A percentile compares a stretch with the other conserved stretches of the same genome.
These are phyloP conservation scores for Lepus townsendii DNA, from an alignment of 2,797 vertebrate species.

Conservation along the genomic window DNA sequence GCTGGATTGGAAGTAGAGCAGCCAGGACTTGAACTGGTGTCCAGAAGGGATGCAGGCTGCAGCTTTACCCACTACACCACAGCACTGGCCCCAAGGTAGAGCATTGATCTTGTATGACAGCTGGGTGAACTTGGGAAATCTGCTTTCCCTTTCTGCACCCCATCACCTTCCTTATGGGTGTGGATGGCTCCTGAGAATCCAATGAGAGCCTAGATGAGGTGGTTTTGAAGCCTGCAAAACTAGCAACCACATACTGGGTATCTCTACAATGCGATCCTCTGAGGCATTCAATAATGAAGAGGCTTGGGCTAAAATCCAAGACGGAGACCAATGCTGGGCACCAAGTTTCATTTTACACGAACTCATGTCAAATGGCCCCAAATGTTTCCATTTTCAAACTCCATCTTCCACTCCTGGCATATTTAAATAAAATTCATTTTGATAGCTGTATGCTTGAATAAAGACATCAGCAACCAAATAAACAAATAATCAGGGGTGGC, in stretches of 20 bases:
- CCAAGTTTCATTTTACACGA: constrained; percentile 46
- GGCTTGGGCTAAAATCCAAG: constrained; percentile 23
- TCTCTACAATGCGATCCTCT: background rate
- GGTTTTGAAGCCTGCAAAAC: background rate
- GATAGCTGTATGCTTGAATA: constrained; percentile 61
- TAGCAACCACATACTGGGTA: background rate
- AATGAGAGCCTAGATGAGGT: background rate
- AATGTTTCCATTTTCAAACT: constrained; percentile 56
- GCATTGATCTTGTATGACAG: no score
- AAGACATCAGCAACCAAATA: constrained; percentile 72
- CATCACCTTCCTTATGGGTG: background rate
- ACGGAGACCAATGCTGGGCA: background rate
- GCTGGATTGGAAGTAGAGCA: no score
- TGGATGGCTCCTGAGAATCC: background rate
- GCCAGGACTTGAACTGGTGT: no score
- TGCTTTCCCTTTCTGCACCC: background rate
- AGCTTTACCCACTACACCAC: no score
- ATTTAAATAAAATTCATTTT: constrained; percentile 75
- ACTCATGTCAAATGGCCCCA: constrained; percentile 1
- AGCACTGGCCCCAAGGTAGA: no score
- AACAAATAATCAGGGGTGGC: constrained; percentile 67
- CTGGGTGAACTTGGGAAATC: background rate
- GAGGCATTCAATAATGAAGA: background rate
- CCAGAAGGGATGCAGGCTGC: no score
- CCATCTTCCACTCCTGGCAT: constrained; percentile 48